Evolutionary conservation across 2,113 vertebrate species (phyloP).

Genomic region (Scatophagus argus): DNA sequence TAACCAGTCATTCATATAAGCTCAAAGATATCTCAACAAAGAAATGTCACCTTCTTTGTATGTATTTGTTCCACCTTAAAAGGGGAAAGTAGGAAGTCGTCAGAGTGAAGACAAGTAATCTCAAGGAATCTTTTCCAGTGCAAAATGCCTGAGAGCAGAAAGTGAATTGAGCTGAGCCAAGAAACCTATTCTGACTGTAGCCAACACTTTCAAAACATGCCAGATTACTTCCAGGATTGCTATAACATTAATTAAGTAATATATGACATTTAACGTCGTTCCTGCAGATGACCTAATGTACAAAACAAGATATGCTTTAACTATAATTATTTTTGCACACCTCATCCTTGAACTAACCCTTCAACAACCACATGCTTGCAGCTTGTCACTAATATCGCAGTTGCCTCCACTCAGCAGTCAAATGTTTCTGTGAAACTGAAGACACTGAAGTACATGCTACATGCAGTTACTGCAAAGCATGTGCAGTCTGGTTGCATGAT

Average conservation of each 20-base stretch:
- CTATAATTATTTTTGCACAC: neutral
- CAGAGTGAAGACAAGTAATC: slow-evolving; percentile 40
- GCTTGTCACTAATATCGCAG: slow-evolving; percentile 39
- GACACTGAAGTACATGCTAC: slow-evolving; percentile 46
- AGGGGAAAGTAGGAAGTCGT: slow-evolving; percentile 21
- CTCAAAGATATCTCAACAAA: slow-evolving; percentile 39
- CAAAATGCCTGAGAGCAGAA: slow-evolving; percentile 6
- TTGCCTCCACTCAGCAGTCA: slow-evolving; percentile 32
- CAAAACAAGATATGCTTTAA: too few relatives aligned
- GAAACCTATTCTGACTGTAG: neutral
- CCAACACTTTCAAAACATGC: neutral
- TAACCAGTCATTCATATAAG: slow-evolving; percentile 43
- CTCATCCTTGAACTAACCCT: slow-evolving; percentile 21
- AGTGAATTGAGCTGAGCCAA: slow-evolving; percentile 1
- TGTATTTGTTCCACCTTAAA: slow-evolving; percentile 21
- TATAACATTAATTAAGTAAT: neutral
- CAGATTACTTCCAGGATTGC: neutral
- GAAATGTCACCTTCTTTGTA: slow-evolving; percentile 31
- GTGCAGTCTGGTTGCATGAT: slow-evolving; percentile 1
- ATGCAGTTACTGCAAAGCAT: slow-evolving; percentile 37
- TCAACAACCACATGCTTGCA: slow-evolving; percentile 38
- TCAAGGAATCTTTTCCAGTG: slow-evolving; percentile 33
- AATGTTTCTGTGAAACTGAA: slow-evolving; percentile 19
- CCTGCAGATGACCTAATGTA: too few relatives aligned
- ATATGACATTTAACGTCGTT: too few relatives aligned